phyloP scores from a whole-genome alignment of 2,113 vertebrate genomes.

The Bos javanicus region DNA sequence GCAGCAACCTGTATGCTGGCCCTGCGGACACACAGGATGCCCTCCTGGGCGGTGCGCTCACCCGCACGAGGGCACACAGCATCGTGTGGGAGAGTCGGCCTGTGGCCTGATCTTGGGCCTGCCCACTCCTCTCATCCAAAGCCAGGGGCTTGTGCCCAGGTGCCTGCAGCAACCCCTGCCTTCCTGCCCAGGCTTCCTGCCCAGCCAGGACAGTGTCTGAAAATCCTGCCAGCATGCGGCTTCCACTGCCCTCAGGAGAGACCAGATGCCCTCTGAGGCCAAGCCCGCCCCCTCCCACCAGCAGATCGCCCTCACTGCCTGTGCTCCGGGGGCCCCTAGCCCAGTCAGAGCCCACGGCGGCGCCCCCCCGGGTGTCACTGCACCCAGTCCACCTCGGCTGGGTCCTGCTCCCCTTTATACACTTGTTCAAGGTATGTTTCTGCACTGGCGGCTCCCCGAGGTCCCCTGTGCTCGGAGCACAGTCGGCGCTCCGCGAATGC shows the following conservation, averaged over 20 bases:
- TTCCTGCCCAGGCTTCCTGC: neutral
- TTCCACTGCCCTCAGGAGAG: neutral
- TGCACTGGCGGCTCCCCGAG: neutral
- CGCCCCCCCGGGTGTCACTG: neutral
- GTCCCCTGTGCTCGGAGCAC: neutral
- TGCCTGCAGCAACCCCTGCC: neutral
- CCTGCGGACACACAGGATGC: fast-evolving
- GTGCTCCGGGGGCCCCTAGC: neutral
- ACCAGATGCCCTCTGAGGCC: neutral
- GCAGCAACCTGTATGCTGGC: neutral
- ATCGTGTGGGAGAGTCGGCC: neutral
- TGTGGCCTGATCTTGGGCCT: neutral
- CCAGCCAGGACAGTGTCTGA: neutral
- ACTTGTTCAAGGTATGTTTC: no score
- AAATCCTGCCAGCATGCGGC: neutral
- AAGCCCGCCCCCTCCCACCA: neutral
- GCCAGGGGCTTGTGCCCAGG: neutral
- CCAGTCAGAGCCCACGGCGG: neutral
- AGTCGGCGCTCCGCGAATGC: neutral
- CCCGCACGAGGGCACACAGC: neutral
- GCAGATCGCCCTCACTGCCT: neutral
- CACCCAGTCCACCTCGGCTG: no score
- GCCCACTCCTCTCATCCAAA: neutral
- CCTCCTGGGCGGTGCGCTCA: neutral
- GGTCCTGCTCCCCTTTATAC: neutral